Evolutionary conservation across 1,140 invertebrate genomes (phyloP).

Genomic region (Dendrolimus punctatus): DNA sequence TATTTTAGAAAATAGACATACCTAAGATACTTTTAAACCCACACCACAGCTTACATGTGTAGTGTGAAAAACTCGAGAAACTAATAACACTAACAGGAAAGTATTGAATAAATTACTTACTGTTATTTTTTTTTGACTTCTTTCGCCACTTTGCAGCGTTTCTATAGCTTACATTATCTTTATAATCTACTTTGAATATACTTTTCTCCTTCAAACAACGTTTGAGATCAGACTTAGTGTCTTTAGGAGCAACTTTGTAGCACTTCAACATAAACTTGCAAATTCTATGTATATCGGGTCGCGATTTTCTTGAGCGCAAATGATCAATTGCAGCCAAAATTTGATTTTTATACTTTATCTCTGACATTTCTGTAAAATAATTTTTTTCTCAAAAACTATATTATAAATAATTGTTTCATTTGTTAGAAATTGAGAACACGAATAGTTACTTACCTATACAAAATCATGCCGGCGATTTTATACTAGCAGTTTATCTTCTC

Average conservation of each 20-base stretch:
- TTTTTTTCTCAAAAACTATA: slow-evolving; percentile 9
- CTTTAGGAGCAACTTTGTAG: slow-evolving; percentile 79
- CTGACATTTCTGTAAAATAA: slow-evolving; percentile 55
- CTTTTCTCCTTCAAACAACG: slow-evolving; percentile 82
- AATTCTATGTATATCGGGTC: slow-evolving; percentile 87
- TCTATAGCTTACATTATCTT: slow-evolving; percentile 87
- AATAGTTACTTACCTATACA: slow-evolving; percentile 39
- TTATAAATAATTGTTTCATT: not conserved
- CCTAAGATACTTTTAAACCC: no score
- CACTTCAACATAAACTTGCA: slow-evolving; percentile 84
- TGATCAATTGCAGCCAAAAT: slow-evolving; percentile 91
- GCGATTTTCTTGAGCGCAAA: slow-evolving; percentile 84
- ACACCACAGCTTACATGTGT: no score
- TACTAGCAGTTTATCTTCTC: not conserved
- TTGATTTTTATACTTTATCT: slow-evolving; percentile 78
- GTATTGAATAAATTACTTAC: slow-evolving; percentile 30
- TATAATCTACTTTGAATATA: slow-evolving; percentile 89
- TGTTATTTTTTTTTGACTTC: slow-evolving; percentile 47
- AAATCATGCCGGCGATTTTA: slow-evolving; percentile 54
- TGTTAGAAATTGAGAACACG: slow-evolving; percentile 4
- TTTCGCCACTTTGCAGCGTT: slow-evolving; percentile 83
- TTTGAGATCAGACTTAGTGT: slow-evolving; percentile 83
- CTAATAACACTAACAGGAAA: not conserved
- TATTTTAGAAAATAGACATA: no score
- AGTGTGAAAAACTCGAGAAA: no score